Percentiles rank a stretch among this genome's conserved stretches.
Conservation (phyloP, 2,797 vertebrate species). For the Hemibagrus guttatus region DNA sequence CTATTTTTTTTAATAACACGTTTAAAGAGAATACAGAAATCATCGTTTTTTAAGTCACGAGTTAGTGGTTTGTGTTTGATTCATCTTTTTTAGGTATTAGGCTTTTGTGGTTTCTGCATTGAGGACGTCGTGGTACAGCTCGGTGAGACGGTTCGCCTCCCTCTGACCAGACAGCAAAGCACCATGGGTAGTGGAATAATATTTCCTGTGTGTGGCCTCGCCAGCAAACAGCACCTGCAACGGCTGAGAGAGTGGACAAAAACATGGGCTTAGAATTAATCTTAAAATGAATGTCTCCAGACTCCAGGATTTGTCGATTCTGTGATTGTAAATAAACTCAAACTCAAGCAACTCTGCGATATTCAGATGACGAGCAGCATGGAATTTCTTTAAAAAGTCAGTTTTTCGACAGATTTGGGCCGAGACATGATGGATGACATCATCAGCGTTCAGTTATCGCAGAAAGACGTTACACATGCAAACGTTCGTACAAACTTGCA, state of each 20-base stretch:
- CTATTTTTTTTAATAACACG: slow-evolving; percentile 59
- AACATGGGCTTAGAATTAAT: not conserved
- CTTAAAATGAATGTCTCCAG: no score
- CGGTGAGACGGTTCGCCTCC: slow-evolving; percentile 89
- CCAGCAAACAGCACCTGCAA: slow-evolving; percentile 98
- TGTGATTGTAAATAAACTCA: no score
- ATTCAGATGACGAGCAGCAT: no score
- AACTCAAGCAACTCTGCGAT: no score
- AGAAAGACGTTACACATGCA: no score
- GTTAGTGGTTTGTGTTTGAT: slow-evolving; percentile 74
- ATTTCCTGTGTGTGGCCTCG: slow-evolving; percentile 98
- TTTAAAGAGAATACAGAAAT: slow-evolving; percentile 67
- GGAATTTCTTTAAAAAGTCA: no score
- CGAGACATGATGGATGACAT: no score
- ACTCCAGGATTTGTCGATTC: no score
- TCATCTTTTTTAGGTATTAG: slow-evolving; percentile 66
- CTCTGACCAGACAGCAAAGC: slow-evolving; percentile 98
- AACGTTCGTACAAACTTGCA: not conserved
- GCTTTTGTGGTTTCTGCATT: slow-evolving; percentile 81
- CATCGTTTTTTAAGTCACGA: slow-evolving; percentile 69
- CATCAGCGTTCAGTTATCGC: no score
- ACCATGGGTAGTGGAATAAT: slow-evolving; percentile 99
- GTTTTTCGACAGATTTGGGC: no score
- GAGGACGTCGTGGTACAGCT: slow-evolving; percentile 94
- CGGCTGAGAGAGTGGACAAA: slow-evolving; percentile 72